Percentiles rank a stretch among this genome's conserved stretches.
Evolutionary conservation across 2,113 vertebrate species (phyloP).

Genomic region (Phainopepla nitens): DNA sequence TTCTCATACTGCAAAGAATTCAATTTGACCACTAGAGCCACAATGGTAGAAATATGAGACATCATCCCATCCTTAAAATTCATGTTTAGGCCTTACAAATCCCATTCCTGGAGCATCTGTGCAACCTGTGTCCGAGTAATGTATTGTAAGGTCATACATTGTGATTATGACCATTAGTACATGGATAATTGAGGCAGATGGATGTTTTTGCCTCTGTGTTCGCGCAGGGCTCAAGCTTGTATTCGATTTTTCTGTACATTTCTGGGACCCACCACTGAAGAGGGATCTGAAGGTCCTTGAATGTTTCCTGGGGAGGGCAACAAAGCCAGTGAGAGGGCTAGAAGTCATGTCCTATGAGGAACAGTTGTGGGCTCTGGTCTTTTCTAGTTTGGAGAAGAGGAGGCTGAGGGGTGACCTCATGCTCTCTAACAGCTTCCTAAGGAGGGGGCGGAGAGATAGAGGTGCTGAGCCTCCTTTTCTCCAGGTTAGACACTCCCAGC

Average conservation of each 20-base stretch:
- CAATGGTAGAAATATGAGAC: not conserved
- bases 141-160: not conserved
- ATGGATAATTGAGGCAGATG: not conserved
- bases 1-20: not conserved
- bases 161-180: not conserved
- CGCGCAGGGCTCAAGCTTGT: not conserved
- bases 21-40: not conserved
- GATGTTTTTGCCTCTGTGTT: not conserved
- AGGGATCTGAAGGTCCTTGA: not conserved
- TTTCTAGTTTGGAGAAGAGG: not conserved
- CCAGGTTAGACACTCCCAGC: not conserved
- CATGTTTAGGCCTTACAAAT: not conserved
- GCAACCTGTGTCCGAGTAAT: accelerated
- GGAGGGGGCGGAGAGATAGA: not conserved
- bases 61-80: not conserved
- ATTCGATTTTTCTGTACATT: not conserved
- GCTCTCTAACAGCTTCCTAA: not conserved
- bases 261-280: not conserved
- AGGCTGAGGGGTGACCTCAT: accelerated
- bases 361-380: not conserved
- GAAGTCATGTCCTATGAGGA: not conserved
- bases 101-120: not conserved
- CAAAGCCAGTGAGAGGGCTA: not conserved
- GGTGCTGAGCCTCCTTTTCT: not conserved
- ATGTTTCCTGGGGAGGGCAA: not conserved